These are phyloP conservation scores for Oreochromis mossambicus DNA, from an alignment of 2,797 vertebrate genomes.

Conservation along the genomic window DNA sequence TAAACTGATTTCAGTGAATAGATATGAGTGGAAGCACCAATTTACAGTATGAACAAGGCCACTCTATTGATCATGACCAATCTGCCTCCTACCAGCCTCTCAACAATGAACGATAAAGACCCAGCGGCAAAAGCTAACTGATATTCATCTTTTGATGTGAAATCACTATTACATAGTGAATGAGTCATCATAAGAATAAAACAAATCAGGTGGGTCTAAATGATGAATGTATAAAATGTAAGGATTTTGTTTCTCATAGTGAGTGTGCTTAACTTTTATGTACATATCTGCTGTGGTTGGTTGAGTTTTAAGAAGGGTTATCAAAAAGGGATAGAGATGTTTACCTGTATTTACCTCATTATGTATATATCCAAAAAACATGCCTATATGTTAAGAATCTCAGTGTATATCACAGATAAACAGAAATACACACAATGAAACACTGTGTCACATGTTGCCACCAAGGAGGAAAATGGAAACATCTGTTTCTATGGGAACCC, in stretches of 20 bases:
- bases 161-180: conserved; percentile 3
- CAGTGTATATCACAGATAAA: not conserved
- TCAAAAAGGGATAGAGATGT: not conserved
- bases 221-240: not conserved
- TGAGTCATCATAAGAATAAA: conserved; percentile 26
- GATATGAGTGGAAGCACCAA: conserved; percentile 18
- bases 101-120: conserved; percentile 14
- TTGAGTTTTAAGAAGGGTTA: not conserved
- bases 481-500: conserved; percentile 73
- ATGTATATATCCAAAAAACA: conserved; percentile 1
- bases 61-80: conserved; percentile 41
- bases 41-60: conserved; percentile 28
- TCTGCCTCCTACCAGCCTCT: conserved; percentile 27
- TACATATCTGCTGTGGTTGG: not conserved
- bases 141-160: conserved; percentile 28
- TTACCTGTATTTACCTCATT: conserved; percentile 5
- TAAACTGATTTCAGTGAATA: conserved; percentile 8
- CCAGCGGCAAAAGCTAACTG: conserved; percentile 13
- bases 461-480: conserved; percentile 45
- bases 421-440: not conserved
- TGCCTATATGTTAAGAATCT: not conserved
- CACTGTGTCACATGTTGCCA: conserved; percentile 45
- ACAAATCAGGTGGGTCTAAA: conserved; percentile 23
- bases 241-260: not conserved
- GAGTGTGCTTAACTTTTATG: not conserved